A percentile compares a stretch with the other conserved stretches of the same genome.
phyloP scores from a whole-genome alignment of 2,888 invertebrate genomes.

The Hartigia nigra region DNA sequence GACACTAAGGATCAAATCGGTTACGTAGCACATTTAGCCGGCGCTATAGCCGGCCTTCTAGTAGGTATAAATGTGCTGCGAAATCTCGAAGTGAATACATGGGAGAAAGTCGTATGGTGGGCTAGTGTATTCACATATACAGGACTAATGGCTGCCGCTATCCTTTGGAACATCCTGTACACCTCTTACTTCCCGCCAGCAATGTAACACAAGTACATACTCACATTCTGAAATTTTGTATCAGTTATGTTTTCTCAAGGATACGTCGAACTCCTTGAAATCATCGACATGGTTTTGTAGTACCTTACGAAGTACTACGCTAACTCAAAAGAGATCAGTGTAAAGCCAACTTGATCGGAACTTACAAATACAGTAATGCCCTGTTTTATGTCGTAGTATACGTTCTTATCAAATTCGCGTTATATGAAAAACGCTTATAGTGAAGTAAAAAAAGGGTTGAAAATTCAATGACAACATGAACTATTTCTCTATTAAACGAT shows the following conservation, averaged over 20 bases:
- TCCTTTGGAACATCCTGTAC: constrained; percentile 79
- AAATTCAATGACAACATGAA: not conserved
- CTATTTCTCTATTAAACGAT: not conserved
- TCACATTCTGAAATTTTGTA: not conserved
- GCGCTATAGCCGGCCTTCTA: constrained; percentile 86
- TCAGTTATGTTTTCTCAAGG: not conserved
- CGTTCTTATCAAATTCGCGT: too few relatives aligned
- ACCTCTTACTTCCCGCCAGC: constrained; percentile 68
- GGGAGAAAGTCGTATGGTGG: constrained; percentile 88
- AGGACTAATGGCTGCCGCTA: constrained; percentile 77
- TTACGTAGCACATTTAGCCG: constrained; percentile 94
- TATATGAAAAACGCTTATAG: not conserved
- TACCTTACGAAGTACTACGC: not conserved
- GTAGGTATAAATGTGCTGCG: constrained; percentile 87
- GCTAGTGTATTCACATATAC: constrained; percentile 78
- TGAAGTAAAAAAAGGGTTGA: not conserved
- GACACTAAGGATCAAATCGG: constrained; percentile 83
- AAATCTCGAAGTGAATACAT: constrained; percentile 81
- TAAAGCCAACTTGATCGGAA: not conserved
- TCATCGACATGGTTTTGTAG: not conserved
- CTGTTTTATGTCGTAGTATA: too few relatives aligned
- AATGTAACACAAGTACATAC: not conserved
- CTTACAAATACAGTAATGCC: not conserved
- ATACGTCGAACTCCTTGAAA: not conserved
- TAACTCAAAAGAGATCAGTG: not conserved